Conservation (phyloP, 2,797 vertebrate species). For the Oreortyx pictus region DNA sequence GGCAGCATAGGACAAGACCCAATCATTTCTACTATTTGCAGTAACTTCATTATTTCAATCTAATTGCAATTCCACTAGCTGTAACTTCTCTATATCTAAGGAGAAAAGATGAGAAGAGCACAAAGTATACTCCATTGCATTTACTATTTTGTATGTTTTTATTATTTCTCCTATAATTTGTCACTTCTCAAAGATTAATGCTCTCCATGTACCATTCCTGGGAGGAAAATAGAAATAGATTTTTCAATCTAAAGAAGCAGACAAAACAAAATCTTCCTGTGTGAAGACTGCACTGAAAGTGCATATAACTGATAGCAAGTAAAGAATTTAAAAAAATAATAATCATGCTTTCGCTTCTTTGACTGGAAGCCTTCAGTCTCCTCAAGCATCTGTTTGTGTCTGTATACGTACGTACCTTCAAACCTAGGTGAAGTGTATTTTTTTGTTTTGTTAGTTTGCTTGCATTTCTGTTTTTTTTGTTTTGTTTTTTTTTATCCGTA, state of each 20-base stretch:
- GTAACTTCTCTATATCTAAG: not conserved
- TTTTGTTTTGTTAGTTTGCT: not conserved
- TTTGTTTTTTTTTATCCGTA: not conserved
- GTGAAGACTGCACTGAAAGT: not conserved
- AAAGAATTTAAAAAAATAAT: not conserved
- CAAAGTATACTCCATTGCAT: not conserved
- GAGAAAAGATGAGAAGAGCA: not conserved
- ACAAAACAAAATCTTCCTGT: constrained; percentile 16
- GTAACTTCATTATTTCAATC: not conserved
- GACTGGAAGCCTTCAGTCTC: not conserved
- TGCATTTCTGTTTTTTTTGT: not conserved
- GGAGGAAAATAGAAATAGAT: constrained; percentile 53
- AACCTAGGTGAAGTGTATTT: fast-evolving
- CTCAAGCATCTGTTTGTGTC: not conserved
- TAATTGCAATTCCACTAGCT: not conserved
- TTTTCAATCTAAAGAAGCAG: constrained; percentile 50
- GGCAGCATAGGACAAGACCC: not conserved
- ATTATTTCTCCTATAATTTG: constrained; percentile 42
- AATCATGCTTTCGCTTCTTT: not conserved
- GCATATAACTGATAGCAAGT: not conserved
- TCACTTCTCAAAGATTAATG: constrained; percentile 17
- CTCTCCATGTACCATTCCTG: not conserved
- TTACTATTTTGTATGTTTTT: constrained; percentile 36
- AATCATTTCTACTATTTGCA: not conserved
- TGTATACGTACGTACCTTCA: not conserved